These are phyloP conservation scores for Shinisaurus crocodilurus DNA, from an alignment of 2,113 vertebrate species.

Conservation along the genomic window DNA sequence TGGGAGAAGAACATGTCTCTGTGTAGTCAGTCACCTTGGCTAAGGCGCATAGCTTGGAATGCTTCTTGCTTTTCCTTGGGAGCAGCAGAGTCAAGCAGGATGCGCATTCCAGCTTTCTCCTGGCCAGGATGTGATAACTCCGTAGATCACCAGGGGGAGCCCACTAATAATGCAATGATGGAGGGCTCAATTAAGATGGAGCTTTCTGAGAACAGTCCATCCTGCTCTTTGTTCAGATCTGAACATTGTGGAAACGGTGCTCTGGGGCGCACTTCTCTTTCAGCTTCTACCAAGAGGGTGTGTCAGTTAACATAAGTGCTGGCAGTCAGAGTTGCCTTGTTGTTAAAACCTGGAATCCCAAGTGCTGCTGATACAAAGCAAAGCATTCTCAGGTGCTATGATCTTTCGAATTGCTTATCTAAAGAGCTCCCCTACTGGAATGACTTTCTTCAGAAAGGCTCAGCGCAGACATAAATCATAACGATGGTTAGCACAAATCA, in stretches of 20 bases:
- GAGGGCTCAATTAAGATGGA: not conserved
- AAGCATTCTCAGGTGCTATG: not conserved
- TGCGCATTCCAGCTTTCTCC: not conserved
- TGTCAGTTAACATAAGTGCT: not conserved
- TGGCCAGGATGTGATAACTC: not conserved
- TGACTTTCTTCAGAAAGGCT: not conserved
- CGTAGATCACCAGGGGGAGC: not conserved
- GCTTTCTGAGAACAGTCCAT: not conserved
- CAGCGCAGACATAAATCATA: not conserved
- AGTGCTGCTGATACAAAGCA: not conserved
- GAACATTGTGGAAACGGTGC: not conserved
- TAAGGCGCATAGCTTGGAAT: fast-evolving
- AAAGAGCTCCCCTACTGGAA: not conserved
- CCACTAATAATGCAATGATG: not conserved
- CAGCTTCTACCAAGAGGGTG: not conserved
- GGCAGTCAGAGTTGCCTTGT: not conserved
- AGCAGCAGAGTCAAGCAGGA: not conserved
- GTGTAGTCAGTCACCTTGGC: fast-evolving
- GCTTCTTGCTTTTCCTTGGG: not conserved
- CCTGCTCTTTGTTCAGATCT: not conserved
- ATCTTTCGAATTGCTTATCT: not conserved
- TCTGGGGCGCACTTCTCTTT: not conserved
- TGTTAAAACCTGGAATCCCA: not conserved
- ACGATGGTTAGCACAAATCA: not conserved
- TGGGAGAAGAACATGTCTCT: not conserved